These are phyloP conservation scores for Hystrix brachyura DNA, from an alignment of 2,113 vertebrate species.

Conservation along the genomic window DNA sequence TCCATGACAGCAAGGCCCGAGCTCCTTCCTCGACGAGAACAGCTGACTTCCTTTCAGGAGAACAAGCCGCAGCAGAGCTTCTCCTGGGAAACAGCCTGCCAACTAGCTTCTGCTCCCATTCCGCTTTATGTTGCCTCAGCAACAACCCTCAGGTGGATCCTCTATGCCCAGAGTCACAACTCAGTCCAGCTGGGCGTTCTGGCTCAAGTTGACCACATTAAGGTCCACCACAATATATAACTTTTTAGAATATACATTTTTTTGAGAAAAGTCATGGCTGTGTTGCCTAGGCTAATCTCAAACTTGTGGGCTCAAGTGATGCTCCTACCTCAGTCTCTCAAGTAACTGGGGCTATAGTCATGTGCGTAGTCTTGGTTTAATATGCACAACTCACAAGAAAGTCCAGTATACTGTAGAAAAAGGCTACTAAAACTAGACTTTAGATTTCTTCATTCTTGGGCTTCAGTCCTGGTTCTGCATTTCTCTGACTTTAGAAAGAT, in stretches of 20 bases:
- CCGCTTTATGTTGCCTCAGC: no score
- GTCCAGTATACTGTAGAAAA: not conserved
- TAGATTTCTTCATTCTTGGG: constrained; percentile 58
- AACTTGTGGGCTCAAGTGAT: not conserved
- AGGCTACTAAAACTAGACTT: not conserved
- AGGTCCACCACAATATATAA: no score
- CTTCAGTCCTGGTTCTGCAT: not conserved
- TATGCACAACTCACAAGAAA: not conserved
- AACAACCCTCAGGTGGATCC: no score
- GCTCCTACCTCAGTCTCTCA: not conserved
- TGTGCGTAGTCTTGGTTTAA: not conserved
- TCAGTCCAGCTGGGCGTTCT: no score
- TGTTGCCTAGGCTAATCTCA: not conserved
- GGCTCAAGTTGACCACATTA: no score
- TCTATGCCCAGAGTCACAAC: no score
- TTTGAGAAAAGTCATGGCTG: not conserved
- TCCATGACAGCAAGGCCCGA: no score
- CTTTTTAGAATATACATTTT: not conserved
- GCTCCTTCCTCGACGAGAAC: no score
- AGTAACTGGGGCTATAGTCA: not conserved
- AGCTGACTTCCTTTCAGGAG: no score
- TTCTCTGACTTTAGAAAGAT: constrained; percentile 33
- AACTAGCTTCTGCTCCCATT: no score
- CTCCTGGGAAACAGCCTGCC: no score
- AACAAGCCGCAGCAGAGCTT: no score